Percentiles rank a stretch among this genome's conserved stretches.
Conservation (phyloP, 2,888 invertebrate genomes). For the Leptopilina drosophilae region DNA sequence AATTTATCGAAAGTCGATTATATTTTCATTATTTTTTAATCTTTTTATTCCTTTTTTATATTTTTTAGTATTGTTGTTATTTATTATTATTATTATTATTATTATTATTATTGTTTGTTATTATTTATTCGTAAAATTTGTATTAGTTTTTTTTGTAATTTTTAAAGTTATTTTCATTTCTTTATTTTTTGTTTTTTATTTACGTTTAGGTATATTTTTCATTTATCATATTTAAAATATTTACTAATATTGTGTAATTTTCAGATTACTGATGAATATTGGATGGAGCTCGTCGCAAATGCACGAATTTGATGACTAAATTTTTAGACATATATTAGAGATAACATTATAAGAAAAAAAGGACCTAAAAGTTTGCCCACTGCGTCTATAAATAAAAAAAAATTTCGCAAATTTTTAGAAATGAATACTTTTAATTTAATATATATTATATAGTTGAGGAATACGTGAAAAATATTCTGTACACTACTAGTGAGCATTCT, state of each 20-base stretch:
- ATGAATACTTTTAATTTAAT: neutral
- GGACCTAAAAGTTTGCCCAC: neutral
- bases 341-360: neutral
- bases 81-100: too few species aligned
- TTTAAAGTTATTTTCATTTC: too few species aligned
- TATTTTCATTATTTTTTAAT: too few species aligned
- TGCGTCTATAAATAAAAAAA: neutral
- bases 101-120: too few species aligned
- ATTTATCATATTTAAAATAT: constrained; percentile 29
- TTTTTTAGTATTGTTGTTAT: too few species aligned
- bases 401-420: neutral
- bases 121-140: too few species aligned
- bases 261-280: constrained; percentile 65
- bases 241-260: constrained; percentile 48
- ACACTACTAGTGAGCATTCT: constrained; percentile 3
- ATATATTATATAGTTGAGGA: neutral
- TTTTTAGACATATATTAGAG: neutral
- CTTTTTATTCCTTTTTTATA: too few species aligned
- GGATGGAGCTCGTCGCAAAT: constrained; percentile 67
- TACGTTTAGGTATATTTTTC: neutral
- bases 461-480: neutral
- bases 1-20: too few species aligned
- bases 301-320: constrained; percentile 69
- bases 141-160: too few species aligned
- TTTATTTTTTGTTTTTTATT: neutral